These are phyloP conservation scores for Helobdella robusta DNA, from an alignment of 2,888 invertebrate genomes.

Conservation along the genomic window DNA sequence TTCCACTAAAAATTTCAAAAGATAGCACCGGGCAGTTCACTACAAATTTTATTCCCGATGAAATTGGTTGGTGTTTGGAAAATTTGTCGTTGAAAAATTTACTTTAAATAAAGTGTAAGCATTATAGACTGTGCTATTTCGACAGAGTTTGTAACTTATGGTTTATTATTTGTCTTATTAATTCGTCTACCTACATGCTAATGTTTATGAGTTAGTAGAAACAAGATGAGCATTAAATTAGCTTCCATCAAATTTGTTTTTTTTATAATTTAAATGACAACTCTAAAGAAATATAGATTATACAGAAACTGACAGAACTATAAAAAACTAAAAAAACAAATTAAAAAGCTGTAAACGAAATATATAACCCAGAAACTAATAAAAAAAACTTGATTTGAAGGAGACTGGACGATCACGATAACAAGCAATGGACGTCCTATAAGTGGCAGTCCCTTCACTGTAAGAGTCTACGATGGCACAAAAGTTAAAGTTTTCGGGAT, in stretches of 20 bases:
- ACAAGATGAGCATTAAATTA: too few species aligned
- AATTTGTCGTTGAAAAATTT: too few species aligned
- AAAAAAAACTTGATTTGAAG: conserved; percentile 39
- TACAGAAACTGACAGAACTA: neutral
- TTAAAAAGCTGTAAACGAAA: too few species aligned
- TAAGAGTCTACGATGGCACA: conserved; percentile 86
- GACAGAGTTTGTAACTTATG: too few species aligned
- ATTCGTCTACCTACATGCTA: neutral
- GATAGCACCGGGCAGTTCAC: conserved; percentile 58
- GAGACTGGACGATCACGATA: conserved; percentile 88
- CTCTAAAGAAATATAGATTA: neutral
- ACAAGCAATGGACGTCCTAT: conserved; percentile 91
- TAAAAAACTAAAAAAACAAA: neutral
- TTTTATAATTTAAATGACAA: neutral
- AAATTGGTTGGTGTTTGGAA: conserved; percentile 67
- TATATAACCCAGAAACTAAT: too few species aligned
- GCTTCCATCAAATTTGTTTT: too few species aligned
- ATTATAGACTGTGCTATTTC: too few species aligned
- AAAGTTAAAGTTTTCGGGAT: conserved; percentile 62
- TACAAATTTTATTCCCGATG: conserved; percentile 91
- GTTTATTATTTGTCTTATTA: too few species aligned
- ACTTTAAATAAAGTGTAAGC: too few species aligned
- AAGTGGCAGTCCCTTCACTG: conserved; percentile 87
- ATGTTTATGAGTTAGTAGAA: too few species aligned
- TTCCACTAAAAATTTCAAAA: conserved; percentile 61